Evolutionary conservation across 1,140 invertebrate species (phyloP).

Genomic region (Musca domestica): DNA sequence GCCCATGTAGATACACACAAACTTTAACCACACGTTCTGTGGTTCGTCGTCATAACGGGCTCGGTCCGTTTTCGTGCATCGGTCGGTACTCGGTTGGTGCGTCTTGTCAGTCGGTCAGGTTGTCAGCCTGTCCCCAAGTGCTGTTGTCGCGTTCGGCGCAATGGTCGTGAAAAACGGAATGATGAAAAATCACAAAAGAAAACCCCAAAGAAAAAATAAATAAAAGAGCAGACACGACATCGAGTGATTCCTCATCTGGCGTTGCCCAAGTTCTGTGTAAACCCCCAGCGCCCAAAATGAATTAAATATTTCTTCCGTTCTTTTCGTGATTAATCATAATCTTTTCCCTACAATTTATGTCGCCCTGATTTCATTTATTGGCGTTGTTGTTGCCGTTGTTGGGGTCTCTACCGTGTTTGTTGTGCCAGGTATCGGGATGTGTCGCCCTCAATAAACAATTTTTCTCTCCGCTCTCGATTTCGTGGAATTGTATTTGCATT

Average conservation of each 20-base stretch:
- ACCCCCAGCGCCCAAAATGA: too few relatives aligned
- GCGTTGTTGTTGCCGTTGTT: too few relatives aligned
- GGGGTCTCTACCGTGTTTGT: too few relatives aligned
- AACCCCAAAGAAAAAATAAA: neutral
- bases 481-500: too few relatives aligned
- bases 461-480: too few relatives aligned
- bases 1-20: constrained; percentile 20
- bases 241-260: neutral
- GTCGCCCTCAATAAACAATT: too few relatives aligned
- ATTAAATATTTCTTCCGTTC: too few relatives aligned
- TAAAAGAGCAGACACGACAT: neutral
- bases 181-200: neutral
- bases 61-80: neutral
- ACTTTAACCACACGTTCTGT: constrained; percentile 15
- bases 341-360: neutral
- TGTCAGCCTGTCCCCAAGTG: neutral
- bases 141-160: neutral
- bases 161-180: neutral
- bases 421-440: too few relatives aligned
- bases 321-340: constrained; percentile 2
- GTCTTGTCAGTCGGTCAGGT: constrained; percentile 1
- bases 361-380: too few relatives aligned
- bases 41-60: neutral
- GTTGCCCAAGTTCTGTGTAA: too few relatives aligned
- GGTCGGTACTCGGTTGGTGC: neutral